Percentiles rank a stretch among this genome's conserved stretches.
Evolutionary conservation across 2,797 vertebrate genomes (phyloP).

Genomic region (Brachymystax lenok): DNA sequence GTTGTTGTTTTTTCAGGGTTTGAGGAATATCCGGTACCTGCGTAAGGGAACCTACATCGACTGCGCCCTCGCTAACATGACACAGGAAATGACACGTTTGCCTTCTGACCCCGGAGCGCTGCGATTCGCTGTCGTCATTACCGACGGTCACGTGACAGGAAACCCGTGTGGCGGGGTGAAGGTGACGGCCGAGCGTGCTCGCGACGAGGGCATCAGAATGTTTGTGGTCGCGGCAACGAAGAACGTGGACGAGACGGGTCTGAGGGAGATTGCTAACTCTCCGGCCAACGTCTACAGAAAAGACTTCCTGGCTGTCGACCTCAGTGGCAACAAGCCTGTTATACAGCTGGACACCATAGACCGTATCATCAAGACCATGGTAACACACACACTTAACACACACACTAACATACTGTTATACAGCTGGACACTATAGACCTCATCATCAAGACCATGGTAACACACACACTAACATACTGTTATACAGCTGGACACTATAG

Average conservation of each 20-base stretch:
- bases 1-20: conserved; percentile 2
- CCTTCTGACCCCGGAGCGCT: conserved; percentile 19
- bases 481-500: too few relatives aligned
- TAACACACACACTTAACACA: conserved; percentile 58
- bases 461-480: background rate
- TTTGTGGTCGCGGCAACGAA: conserved; percentile 85
- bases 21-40: conserved; percentile 78
- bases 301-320: conserved; percentile 79
- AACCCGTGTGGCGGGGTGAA: conserved; percentile 88
- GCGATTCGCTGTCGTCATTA: conserved; percentile 90
- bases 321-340: conserved; percentile 44
- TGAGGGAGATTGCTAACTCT: conserved; percentile 86
- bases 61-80: conserved; percentile 89
- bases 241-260: conserved; percentile 80
- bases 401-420: too few relatives aligned
- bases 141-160: conserved; percentile 92
- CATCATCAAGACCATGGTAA: background rate
- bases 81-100: conserved; percentile 66
- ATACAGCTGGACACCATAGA: conserved; percentile 76
- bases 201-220: conserved; percentile 82
- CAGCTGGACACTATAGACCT: too few relatives aligned
- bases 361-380: conserved; percentile 91
- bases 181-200: conserved; percentile 81
- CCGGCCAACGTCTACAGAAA: conserved; percentile 83
- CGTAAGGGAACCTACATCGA: conserved; percentile 93